A percentile compares a stretch with the other conserved stretches of the same genome.
These are phyloP conservation scores for Clarias platycephalus DNA, from an alignment of 2,797 vertebrate genomes.

Conservation along the genomic window DNA sequence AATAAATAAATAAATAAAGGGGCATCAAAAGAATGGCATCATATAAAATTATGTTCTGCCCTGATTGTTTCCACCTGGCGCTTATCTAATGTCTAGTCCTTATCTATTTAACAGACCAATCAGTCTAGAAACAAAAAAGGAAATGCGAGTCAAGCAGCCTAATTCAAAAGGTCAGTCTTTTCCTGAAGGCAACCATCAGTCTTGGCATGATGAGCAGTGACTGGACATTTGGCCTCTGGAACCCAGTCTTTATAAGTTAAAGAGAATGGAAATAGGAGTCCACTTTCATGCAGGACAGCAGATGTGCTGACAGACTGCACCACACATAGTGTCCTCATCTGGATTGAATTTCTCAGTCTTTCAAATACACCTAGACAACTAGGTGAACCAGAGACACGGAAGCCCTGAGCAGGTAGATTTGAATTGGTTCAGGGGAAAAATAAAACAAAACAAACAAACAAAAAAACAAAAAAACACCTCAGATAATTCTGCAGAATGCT, in stretches of 20 bases:
- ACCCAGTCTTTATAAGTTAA: slow-evolving; percentile 61
- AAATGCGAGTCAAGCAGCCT: slow-evolving; percentile 30
- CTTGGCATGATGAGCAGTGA: slow-evolving; percentile 51
- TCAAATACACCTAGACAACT: slow-evolving; percentile 22
- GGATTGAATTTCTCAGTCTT: slow-evolving; percentile 67
- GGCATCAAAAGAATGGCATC: background rate
- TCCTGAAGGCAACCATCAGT: slow-evolving; percentile 51
- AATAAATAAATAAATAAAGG: no score
- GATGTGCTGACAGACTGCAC: slow-evolving; percentile 65
- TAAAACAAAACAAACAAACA: background rate
- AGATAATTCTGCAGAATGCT: background rate
- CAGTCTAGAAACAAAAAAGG: background rate
- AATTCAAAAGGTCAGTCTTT: slow-evolving; percentile 43
- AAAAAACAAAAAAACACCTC: background rate
- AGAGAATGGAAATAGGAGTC: slow-evolving; percentile 62
- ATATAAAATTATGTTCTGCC: background rate
- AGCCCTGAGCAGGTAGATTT: background rate
- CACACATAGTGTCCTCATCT: slow-evolving; percentile 51
- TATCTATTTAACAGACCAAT: slow-evolving; percentile 15
- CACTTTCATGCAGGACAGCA: slow-evolving; percentile 58
- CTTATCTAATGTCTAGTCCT: background rate
- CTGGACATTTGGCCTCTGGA: slow-evolving; percentile 60
- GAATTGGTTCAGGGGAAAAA: background rate
- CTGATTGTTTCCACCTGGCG: background rate
- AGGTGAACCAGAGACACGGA: background rate